These are phyloP conservation scores for Periphyllus acericola DNA, from an alignment of 2,888 invertebrate species.

Conservation along the genomic window DNA sequence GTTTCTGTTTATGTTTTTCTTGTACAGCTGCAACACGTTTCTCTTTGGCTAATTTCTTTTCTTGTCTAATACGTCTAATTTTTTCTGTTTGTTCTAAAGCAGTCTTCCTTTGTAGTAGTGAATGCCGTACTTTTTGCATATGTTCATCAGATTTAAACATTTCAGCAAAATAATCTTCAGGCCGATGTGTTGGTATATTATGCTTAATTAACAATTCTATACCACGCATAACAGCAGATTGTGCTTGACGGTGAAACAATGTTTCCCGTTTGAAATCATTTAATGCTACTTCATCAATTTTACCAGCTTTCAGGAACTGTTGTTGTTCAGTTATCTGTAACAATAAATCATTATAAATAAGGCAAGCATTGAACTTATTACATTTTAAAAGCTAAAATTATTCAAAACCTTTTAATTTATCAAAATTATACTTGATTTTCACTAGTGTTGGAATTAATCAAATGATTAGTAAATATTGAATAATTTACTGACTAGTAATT, in stretches of 20 bases:
- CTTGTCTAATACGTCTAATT: slow-evolving; percentile 86
- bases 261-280: slow-evolving; percentile 95
- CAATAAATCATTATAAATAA: neutral
- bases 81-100: slow-evolving; percentile 89
- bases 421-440: too few relatives aligned
- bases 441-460: too few relatives aligned
- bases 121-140: slow-evolving; percentile 93
- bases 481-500: too few relatives aligned
- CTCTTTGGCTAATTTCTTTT: slow-evolving; percentile 92
- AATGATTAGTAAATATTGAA: too few relatives aligned
- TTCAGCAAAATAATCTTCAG: slow-evolving; percentile 97
- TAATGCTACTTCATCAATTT: slow-evolving; percentile 67
- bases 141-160: slow-evolving; percentile 98
- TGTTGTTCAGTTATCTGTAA: slow-evolving; percentile 67
- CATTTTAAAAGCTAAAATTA: too few relatives aligned
- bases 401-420: too few relatives aligned
- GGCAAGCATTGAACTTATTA: too few relatives aligned
- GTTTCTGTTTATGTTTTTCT: slow-evolving; percentile 89
- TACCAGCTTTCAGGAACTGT: slow-evolving; percentile 65
- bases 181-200: slow-evolving; percentile 82
- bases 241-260: slow-evolving; percentile 86
- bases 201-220: slow-evolving; percentile 81
- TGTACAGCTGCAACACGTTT: slow-evolving; percentile 85
- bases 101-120: slow-evolving; percentile 84
- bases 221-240: slow-evolving; percentile 84